Evolutionary conservation across 2,113 vertebrate genomes (phyloP).

Genomic region (Melanerpes formicivorus): DNA sequence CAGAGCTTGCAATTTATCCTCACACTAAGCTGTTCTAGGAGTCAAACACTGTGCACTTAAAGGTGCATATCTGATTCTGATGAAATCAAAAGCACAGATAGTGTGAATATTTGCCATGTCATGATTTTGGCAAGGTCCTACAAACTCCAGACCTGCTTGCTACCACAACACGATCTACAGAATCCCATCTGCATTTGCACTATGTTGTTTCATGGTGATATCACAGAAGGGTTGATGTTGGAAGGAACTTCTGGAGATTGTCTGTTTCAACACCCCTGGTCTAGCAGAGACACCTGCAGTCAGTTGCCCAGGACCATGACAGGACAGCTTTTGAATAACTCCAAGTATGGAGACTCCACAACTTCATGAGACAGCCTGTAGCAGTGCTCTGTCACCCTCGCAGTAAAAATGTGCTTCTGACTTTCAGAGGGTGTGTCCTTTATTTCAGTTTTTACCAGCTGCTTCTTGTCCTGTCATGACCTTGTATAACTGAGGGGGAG

Average conservation of each 20-base stretch:
- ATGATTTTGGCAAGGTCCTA: background rate
- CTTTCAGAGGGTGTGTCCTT: background rate
- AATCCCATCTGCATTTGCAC: background rate
- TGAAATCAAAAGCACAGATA: background rate
- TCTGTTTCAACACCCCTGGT: background rate
- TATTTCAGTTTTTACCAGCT: background rate
- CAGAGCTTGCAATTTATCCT: background rate
- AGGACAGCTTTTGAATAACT: background rate
- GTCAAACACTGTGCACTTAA: background rate
- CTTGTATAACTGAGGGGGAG: background rate
- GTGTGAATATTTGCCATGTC: background rate
- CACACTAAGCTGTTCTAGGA: background rate
- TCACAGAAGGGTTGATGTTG: background rate
- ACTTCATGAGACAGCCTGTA: background rate
- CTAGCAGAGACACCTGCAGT: background rate
- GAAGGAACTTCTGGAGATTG: background rate
- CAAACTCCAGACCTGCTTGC: background rate
- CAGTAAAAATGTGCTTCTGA: background rate
- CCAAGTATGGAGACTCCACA: background rate
- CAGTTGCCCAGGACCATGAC: background rate
- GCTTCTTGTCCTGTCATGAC: background rate
- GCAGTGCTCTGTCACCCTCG: background rate
- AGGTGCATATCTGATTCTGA: background rate
- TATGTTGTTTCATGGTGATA: background rate
- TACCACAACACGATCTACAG: background rate